phyloP scores from a whole-genome alignment of 2,797 vertebrate genomes.

The Podarcis lilfordi region DNA sequence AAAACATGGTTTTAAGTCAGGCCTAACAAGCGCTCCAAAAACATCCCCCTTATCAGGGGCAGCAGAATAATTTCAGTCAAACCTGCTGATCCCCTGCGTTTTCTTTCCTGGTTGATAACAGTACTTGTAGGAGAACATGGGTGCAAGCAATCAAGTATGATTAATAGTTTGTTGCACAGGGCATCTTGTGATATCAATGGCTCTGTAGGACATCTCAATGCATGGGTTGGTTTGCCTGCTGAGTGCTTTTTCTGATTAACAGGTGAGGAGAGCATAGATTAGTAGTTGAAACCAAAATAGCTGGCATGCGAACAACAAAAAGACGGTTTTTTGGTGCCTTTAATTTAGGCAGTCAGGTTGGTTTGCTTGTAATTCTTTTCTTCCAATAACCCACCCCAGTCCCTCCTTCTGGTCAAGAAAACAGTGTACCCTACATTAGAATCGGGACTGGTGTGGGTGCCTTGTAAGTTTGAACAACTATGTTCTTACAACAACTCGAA shows the following conservation, averaged over 20 bases:
- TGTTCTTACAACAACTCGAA: neutral
- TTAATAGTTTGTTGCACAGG: neutral
- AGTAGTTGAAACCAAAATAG: slow-evolving; percentile 1
- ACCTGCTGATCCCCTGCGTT: neutral
- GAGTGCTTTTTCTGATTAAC: slow-evolving; percentile 12
- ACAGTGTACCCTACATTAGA: neutral
- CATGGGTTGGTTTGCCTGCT: neutral
- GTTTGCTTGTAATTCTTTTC: neutral
- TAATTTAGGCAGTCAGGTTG: neutral
- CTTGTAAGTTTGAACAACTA: neutral
- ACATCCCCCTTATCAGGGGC: neutral
- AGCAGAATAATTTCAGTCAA: neutral
- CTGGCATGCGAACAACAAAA: neutral
- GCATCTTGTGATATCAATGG: neutral
- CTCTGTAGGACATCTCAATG: neutral
- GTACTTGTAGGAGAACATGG: neutral
- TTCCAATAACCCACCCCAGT: no score
- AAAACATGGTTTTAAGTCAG: neutral
- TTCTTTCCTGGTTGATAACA: neutral
- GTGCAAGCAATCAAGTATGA: neutral
- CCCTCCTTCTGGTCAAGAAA: neutral
- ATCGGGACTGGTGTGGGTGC: no score
- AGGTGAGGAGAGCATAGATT: neutral
- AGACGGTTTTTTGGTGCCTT: neutral
- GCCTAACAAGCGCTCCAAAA: neutral